Conservation (phyloP, 2,888 invertebrate genomes). For the Drosophila niveifrons region DNA sequence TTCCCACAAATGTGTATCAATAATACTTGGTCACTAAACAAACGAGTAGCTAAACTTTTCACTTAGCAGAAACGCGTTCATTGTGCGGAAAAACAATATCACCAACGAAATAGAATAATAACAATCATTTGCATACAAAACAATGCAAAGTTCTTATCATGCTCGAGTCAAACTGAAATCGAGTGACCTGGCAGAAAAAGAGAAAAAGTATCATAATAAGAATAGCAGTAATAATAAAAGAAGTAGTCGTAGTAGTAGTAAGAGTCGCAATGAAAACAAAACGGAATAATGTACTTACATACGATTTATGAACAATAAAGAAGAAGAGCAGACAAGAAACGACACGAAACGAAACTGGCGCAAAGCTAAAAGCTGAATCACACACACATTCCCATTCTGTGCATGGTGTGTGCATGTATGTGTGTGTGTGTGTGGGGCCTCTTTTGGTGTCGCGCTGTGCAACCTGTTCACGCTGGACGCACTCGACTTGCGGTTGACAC, state of each 20-base stretch:
- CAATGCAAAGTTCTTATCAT: slow-evolving; percentile 53
- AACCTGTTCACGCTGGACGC: slow-evolving; percentile 70
- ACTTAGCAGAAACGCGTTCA: slow-evolving; percentile 38
- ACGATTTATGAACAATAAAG: slow-evolving; percentile 40
- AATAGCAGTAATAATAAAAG: slow-evolving; percentile 26
- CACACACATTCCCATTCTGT: neutral
- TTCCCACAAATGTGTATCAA: neutral
- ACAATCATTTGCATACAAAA: slow-evolving; percentile 42
- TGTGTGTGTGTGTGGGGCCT: slow-evolving; percentile 43
- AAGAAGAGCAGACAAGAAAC: slow-evolving; percentile 27
- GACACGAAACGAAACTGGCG: slow-evolving; percentile 56
- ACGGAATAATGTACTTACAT: slow-evolving; percentile 50
- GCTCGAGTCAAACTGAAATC: slow-evolving; percentile 23
- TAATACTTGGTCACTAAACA: slow-evolving; percentile 28
- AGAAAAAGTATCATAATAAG: slow-evolving; percentile 19
- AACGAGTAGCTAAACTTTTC: slow-evolving; percentile 30
- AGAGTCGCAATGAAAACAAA: slow-evolving; percentile 70
- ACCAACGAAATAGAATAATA: slow-evolving; percentile 26
- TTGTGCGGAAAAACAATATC: slow-evolving; percentile 43
- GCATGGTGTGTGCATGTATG: neutral
- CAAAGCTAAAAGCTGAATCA: slow-evolving; percentile 30
- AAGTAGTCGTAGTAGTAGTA: slow-evolving; percentile 42
- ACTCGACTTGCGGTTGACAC: slow-evolving; percentile 62
- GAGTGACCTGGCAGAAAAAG: slow-evolving; percentile 60
- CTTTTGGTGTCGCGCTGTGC: slow-evolving; percentile 61